Base-by-base conservation (phyloP, 2,797 vertebrate species). In the Lates japonicus region DNA sequence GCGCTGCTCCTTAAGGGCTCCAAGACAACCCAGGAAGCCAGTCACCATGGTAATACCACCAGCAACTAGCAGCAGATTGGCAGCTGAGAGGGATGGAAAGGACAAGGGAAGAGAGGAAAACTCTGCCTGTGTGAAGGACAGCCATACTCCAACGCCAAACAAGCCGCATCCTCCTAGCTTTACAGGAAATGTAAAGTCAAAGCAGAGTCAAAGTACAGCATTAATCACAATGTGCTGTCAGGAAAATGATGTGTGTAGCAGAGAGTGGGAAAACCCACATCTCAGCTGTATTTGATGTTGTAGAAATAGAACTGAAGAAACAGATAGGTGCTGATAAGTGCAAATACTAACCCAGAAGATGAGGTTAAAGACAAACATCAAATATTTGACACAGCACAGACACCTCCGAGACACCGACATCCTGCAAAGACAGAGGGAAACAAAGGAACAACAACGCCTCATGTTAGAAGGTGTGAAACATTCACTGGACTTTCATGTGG, bases 351-450 rank as follows among this genome's bases (percentile, higher is more conserved):
- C 97, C 97, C 97, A 97, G 91, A 97, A 97, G 87, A 97, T 94
- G 84, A 97, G 95, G 87, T 97, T 97, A 76, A 97, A 97, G n/a
- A 97, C 85, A 84, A 97, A 97, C 96, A 97, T 96, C 84, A 96
- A 88, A 76, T 97, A 96, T 87, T 97, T 97, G 84, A 97, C 94
- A n/a, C 96, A 97, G 82, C 95, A 95, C 62, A 97, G 88, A 85
- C 96, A 97, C 63, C 83, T 90, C 66, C 83, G 91, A n/a, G 95
- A 96, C 76, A 80, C 93, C 0, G 94, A 92, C 96, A 97, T 96
- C 88, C 96, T 97, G 90, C 49, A 77, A 80, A 76, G 42, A 59
- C 13, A n/a, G 17, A 73, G 33, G 19, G 1, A 14, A 48, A 61
- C 48, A n/a, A n/a, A n/a, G n/a, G n/a, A n/a, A n/a, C n/a, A n/a